phyloP scores from a whole-genome alignment of 1,140 invertebrate species.

The Ooceraea biroi region DNA sequence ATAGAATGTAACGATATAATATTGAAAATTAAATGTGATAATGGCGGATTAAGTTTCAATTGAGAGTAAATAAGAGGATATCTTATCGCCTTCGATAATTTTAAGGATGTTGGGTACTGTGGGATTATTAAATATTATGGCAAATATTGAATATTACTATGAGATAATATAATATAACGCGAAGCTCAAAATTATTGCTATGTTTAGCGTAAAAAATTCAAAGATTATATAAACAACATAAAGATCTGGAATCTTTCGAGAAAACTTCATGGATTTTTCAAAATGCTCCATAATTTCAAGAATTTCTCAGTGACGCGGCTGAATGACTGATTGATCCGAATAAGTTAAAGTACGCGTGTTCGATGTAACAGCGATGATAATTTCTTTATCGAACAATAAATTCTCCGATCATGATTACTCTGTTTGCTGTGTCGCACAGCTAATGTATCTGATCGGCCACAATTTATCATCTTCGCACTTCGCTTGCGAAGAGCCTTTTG shows the following conservation, averaged over 20 bases:
- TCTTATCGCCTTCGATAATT: neutral
- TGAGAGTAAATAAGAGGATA: neutral
- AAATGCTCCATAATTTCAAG: neutral
- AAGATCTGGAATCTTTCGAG: too few relatives aligned
- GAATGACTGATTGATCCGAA: constrained; percentile 65
- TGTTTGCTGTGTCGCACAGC: constrained; percentile 78
- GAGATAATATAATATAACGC: neutral
- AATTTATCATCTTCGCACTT: constrained; percentile 84
- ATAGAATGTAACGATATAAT: constrained; percentile 39
- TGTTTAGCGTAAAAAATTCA: neutral
- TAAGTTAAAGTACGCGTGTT: constrained; percentile 82
- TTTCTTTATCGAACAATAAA: constrained; percentile 82
- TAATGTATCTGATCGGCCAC: constrained; percentile 83
- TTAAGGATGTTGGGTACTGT: neutral
- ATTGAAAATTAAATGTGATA: constrained; percentile 42
- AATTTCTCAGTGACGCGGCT: constrained; percentile 14
- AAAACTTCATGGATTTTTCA: neutral
- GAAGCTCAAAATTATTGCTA: neutral
- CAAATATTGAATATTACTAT: neutral
- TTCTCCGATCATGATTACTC: constrained; percentile 85
- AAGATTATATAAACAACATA: neutral
- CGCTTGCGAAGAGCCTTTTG: neutral
- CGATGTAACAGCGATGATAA: constrained; percentile 83
- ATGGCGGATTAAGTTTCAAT: constrained; percentile 21
- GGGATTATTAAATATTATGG: too few relatives aligned